These are phyloP conservation scores for Procambarus virginalis DNA, from an alignment of 1,140 invertebrate species.

Conservation along the genomic window DNA sequence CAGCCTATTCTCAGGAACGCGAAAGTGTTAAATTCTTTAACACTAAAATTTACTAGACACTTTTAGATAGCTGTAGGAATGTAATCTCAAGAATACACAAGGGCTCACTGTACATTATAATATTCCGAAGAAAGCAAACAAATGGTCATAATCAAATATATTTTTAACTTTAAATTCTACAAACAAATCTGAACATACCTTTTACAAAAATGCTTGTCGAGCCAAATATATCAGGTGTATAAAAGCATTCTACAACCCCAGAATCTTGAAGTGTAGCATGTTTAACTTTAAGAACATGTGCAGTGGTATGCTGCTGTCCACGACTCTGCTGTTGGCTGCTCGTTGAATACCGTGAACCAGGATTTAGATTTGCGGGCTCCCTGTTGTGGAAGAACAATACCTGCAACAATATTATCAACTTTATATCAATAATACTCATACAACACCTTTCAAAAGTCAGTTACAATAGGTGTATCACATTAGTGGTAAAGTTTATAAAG, in stretches of 20 bases:
- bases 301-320: not conserved
- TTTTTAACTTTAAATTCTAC: not conserved
- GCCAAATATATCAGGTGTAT: conserved; percentile 22
- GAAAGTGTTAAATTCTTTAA: no score
- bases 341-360: conserved; percentile 13
- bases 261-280: not conserved
- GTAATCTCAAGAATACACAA: no score
- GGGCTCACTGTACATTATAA: no score
- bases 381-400: conserved; percentile 52
- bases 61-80: no score
- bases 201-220: conserved; percentile 8
- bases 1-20: no score
- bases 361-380: not conserved
- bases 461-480: no score
- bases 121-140: no score
- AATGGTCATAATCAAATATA: no score
- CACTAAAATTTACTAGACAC: no score
- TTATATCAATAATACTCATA: not conserved
- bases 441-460: no score
- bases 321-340: not conserved
- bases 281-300: not conserved
- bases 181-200: not conserved
- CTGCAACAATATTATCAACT: not conserved
- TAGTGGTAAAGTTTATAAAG: no score
- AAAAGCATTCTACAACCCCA: conserved; percentile 32